phyloP scores from a whole-genome alignment of 1,140 invertebrate species.

The Trichonephila clavata region DNA sequence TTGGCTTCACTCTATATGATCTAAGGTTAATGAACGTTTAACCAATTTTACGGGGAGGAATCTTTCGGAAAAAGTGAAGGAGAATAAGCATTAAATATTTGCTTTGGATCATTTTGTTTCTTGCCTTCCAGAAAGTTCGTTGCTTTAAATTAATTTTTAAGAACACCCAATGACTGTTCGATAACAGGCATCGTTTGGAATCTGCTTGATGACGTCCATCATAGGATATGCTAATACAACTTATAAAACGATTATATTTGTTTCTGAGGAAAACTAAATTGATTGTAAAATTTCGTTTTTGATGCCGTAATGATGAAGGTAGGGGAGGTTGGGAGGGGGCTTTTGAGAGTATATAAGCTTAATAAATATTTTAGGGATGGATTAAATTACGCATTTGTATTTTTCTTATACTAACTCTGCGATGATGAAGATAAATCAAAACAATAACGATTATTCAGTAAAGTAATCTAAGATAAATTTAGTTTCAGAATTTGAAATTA shows the following conservation, averaged over 20 bases:
- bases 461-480: too few species aligned
- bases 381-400: too few species aligned
- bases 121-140: not conserved
- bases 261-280: not conserved
- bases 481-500: too few species aligned
- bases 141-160: not conserved
- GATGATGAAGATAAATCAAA: too few species aligned
- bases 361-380: too few species aligned
- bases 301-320: too few species aligned
- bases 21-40: slow-evolving; percentile 33
- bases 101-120: not conserved
- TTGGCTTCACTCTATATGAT: not conserved
- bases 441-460: too few species aligned
- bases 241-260: not conserved
- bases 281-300: too few species aligned
- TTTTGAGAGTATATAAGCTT: too few species aligned
- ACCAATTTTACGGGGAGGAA: not conserved
- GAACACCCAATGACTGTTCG: not conserved
- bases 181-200: not conserved
- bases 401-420: too few species aligned
- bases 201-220: not conserved
- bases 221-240: not conserved
- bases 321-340: too few species aligned
- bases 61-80: not conserved
- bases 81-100: slow-evolving; percentile 26